A percentile compares a stretch with the other conserved stretches of the same genome.
These are phyloP conservation scores for Microctenopoma stevenorrisi DNA, from an alignment of 2,797 vertebrate species.

Conservation along the genomic window DNA sequence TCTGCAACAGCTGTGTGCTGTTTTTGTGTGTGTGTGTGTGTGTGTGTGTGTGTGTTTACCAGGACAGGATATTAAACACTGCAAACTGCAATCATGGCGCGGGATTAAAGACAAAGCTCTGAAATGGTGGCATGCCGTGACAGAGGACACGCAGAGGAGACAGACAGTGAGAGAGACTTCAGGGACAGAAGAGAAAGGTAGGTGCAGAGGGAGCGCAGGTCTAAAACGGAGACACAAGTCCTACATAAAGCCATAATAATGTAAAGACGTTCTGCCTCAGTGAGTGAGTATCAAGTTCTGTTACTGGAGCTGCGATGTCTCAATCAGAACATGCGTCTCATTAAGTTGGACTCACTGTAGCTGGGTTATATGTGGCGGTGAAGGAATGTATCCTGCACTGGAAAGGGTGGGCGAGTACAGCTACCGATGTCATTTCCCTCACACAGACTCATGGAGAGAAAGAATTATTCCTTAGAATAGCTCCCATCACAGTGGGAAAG, in stretches of 20 bases:
- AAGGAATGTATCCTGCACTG: constrained; percentile 28
- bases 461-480: neutral
- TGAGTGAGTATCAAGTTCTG: too few species aligned
- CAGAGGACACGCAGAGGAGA: constrained; percentile 63
- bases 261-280: too few species aligned
- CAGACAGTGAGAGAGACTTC: neutral
- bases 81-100: constrained; percentile 80
- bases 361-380: constrained; percentile 23
- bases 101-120: constrained; percentile 81
- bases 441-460: neutral
- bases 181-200: too few species aligned
- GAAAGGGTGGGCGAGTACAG: neutral
- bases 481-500: neutral
- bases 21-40: constrained; percentile 9
- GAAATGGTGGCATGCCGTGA: constrained; percentile 75
- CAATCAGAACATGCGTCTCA: too few species aligned
- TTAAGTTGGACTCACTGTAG: constrained; percentile 14
- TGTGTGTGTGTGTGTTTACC: constrained; percentile 7
- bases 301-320: too few species aligned
- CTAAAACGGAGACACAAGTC: too few species aligned
- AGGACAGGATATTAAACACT: constrained; percentile 58
- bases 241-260: too few species aligned
- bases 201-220: too few species aligned
- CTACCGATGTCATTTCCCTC: neutral
- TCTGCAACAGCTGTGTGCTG: constrained; percentile 57